Base-by-base conservation (phyloP, 2,797 vertebrate species). In the Borostomias antarcticus region DNA sequence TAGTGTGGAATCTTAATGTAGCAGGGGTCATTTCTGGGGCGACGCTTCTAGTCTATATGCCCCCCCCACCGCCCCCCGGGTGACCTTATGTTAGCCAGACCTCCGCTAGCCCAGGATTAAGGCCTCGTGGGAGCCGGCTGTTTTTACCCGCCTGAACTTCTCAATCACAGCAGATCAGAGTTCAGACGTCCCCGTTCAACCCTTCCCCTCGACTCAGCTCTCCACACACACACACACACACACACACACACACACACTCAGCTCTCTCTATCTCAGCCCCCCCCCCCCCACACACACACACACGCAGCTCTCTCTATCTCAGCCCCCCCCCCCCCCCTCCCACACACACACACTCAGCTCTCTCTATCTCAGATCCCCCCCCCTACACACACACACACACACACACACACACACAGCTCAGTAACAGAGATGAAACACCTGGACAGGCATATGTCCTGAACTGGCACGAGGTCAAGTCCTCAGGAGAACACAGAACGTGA, bases 111-210 rank as follows among this genome's bases (percentile, higher is more conserved):
- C 56, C 32, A 77, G 82, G 76, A 73, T 80, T 71, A 59, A 19
- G 29, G 68, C 62, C 73, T 58, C 62, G 40, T 51, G 54, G 72
- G 68, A 71, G 75, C 62, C 80, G 69, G 8, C 30, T 70, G 62
- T 51, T 64, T 56, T 70, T 62, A 50, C 43, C 35, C 33, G 52
- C 51, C 59, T 56, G 56, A 73, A 19, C 45, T 43, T 43, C 15
- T 70, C 33, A 1, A 43, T 69, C 64, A 79, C 74, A 68, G 65
- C 67, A 69, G 79, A 73, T 75, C 75, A 11, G 33, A 70, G 68
- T 75, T 74, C 66, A 56, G 56, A 58, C 72, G 68, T 77, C 71
- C 70, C 59, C 74, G 73, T 33, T 74, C 69, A 73, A 63, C 62
- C 72, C 30, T 26, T 8, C 50, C 58, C 17, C 7, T 23, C 11